Conservation (phyloP, 2,888 invertebrate species). For the Slavum lentiscoides region DNA sequence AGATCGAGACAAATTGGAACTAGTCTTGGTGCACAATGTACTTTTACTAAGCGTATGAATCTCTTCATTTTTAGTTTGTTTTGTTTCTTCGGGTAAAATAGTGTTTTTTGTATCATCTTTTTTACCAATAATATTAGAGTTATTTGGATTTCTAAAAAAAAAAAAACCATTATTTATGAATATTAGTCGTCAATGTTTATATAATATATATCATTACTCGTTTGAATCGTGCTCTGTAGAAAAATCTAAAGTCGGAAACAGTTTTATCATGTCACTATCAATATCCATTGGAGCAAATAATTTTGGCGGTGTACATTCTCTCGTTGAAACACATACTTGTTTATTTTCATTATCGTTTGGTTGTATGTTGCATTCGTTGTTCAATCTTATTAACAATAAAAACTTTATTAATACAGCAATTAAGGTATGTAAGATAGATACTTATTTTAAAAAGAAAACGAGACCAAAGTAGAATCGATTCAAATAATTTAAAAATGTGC, state of each 20-base stretch:
- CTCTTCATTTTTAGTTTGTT: neutral
- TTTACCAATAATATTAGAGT: too few species aligned
- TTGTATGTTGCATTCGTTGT: neutral
- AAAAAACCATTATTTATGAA: neutral
- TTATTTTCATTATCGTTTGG: neutral
- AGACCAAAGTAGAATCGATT: neutral
- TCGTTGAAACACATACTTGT: conserved; percentile 13
- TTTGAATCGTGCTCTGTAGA: conserved; percentile 22
- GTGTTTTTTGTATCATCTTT: neutral
- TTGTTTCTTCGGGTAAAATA: neutral
- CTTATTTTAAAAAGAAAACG: too few species aligned
- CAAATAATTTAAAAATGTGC: neutral
- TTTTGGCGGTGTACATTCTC: conserved; percentile 25
- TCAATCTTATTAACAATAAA: conserved; percentile 24
- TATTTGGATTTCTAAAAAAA: conserved; percentile 9
- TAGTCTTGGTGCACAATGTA: neutral
- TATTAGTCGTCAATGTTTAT: neutral
- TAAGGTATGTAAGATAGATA: neutral
- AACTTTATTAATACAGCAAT: neutral
- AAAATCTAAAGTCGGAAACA: conserved; percentile 37
- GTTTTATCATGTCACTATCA: conserved; percentile 27
- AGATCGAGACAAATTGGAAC: neutral
- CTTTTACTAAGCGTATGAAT: neutral
- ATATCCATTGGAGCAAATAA: conserved; percentile 36
- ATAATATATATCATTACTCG: conserved; percentile 14